Evolutionary conservation across 2,797 vertebrate species (phyloP), one percentile per base, ranked within the genome.

Genomic region (Oryzias dopingdopingensis): DNA sequence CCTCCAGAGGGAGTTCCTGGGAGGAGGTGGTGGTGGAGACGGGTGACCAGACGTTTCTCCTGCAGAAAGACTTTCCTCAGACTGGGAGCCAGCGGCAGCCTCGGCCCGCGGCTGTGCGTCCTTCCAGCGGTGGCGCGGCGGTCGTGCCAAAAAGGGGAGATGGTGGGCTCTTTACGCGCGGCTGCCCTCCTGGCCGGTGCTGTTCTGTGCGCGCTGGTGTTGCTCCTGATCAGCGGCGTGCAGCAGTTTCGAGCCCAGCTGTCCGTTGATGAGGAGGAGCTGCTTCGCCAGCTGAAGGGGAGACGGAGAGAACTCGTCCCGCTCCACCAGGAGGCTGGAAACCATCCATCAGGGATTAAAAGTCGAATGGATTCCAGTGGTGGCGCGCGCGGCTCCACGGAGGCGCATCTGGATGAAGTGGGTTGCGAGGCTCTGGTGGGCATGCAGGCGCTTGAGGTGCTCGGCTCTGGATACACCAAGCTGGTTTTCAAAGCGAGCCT

Each of bases 401-500:
- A 24, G 42, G 72, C 82, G 72, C 73, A 68, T 46, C 56, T 72
- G 77, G 83, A 81, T 73, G 74, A 78, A 16, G 76, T 94, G 83
- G 92, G 81, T 5, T 96, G 94, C 65, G 83, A 79, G 4, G 92
- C 93, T 48, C 85, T 95, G 54, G 55, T 69, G 67, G 75, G 88
- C 74, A 82, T 90, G 63, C 84, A 74, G 59, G 88, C 86, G 14
- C 66, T 92, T 76, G 85, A 91, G 62, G 78, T 93, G 29, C 86
- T 94, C 29, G 95, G 94, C 3, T 93, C 93, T 14, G 95, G 94
- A 45, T 94, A 94, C 86, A 95, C 94, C 42, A 96, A 96, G 63
- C 83, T 91, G 51, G 94, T 96, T 49, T 74, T 91, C 43, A 92
- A 91, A 77, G 94, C 89, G 5, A 85, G 75, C 23, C 77, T 95